Percentiles rank a stretch among this genome's conserved stretches.
Conservation (phyloP, 2,797 vertebrate genomes). For the Mycteria americana region DNA sequence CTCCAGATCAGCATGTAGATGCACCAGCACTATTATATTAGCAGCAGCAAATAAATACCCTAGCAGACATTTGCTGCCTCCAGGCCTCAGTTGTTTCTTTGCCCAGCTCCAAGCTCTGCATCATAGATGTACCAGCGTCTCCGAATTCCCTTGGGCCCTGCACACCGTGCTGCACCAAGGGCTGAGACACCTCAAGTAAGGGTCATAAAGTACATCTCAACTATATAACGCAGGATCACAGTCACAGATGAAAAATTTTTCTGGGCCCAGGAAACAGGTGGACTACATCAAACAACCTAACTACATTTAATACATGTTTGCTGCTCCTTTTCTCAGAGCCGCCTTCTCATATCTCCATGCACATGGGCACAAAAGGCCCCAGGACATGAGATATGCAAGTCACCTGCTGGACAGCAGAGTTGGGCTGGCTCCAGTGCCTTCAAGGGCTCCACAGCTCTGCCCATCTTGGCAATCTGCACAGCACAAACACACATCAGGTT, state of each 20-base stretch:
- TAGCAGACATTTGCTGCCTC: not conserved
- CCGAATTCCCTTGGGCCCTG: not conserved
- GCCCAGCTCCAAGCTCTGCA: not conserved
- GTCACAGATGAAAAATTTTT: not conserved
- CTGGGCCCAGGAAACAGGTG: not conserved
- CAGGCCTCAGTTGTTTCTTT: not conserved
- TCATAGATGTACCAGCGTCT: not conserved
- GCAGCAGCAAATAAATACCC: not conserved
- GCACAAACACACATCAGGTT: not conserved
- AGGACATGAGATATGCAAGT: not conserved
- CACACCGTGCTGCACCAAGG: not conserved
- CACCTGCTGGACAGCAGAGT: not conserved
- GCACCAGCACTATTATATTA: not conserved
- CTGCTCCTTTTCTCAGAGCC: not conserved
- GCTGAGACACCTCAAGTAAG: not conserved
- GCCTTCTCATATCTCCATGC: not conserved
- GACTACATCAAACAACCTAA: not conserved
- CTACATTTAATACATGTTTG: not conserved
- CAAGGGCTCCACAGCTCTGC: not conserved
- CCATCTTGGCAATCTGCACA: not conserved
- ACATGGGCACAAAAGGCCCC: not conserved
- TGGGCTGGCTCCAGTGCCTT: not conserved
- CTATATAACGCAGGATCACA: not conserved
- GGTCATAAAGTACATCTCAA: not conserved
- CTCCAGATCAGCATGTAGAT: not conserved